Base-by-base conservation (phyloP, 2,797 vertebrate genomes). In the Brotula barbata region DNA sequence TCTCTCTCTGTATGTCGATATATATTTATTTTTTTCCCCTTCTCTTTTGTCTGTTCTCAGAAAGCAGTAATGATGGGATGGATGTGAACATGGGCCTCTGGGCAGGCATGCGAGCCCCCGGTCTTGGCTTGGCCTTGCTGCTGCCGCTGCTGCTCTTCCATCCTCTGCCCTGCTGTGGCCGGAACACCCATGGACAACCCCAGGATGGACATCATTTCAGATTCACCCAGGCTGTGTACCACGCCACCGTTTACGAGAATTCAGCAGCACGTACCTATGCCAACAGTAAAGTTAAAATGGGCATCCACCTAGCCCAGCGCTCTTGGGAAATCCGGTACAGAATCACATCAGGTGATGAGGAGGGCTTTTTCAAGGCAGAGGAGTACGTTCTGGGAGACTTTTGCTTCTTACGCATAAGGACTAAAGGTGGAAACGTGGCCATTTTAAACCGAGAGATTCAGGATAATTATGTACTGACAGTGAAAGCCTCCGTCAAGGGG, bases 371-470 rank as follows among this genome's bases (percentile, higher is more conserved):
- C 82, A 98, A 99, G 84, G 96, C 96, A 0, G 97, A 99, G 75
- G 96, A 98, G 76, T 94, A 94, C 9, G 78, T 95, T 39, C 92
- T 99, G 49, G 97, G 96, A 1, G 96, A 99, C 84, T 99, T 99
- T 80, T 99, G 96, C 83, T 99, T 99, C 77, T 86, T 99, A 61
- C 92, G 97, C 63, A 95, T 99, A 88, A 93, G 97, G 87, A 99
- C 97, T 89, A 98, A 98, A 89, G 96, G 97, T 25, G 97, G 96
- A 3, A 99, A 99, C 63, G 95, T 96, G 4, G 97, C 97, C 62
- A 97, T 98, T 76, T 77, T 99, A 68, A 99, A 99, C 79, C 91
- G 97, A 76, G 97, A 99, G 89, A 96, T 99, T 65, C 95, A 98
- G 87, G 95, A 97, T 85, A 95, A 90, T 82, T 99, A 99, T 89